phyloP scores from a whole-genome alignment of 2,113 vertebrate genomes.

The Albula glossodonta region DNA sequence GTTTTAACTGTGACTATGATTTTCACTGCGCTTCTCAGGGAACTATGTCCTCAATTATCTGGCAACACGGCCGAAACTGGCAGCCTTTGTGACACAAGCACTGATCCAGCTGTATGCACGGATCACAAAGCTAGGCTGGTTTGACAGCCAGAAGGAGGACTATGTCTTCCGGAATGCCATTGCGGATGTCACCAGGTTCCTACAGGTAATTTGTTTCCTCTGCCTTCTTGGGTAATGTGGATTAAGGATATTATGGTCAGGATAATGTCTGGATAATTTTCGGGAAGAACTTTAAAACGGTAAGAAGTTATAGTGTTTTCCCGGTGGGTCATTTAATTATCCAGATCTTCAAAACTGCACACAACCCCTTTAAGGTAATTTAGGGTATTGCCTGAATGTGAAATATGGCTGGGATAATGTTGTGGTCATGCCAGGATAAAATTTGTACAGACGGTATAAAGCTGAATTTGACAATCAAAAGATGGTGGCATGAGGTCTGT shows the following conservation, averaged over 20 bases:
- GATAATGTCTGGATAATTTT: not conserved
- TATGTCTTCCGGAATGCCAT: constrained; percentile 98
- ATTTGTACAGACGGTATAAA: no score
- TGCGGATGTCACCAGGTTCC: constrained; percentile 90
- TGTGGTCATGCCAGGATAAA: not conserved
- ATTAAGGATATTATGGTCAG: not conserved
- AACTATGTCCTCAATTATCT: constrained; percentile 98
- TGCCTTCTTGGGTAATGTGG: not conserved
- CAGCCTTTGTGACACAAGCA: constrained; percentile 94
- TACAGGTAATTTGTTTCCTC: constrained; percentile 85
- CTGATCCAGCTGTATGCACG: constrained; percentile 94
- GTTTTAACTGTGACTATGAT: no score
- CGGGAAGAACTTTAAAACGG: no score
- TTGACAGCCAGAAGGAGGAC: constrained; percentile 98
- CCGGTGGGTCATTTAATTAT: no score
- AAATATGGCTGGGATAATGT: not conserved
- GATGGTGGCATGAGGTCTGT: not conserved
- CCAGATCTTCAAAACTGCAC: no score
- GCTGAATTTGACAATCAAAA: not conserved
- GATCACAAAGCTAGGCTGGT: constrained; percentile 99
- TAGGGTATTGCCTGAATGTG: not conserved
- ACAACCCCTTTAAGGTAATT: no score
- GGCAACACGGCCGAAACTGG: constrained; percentile 92
- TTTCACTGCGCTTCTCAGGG: constrained; percentile 66
- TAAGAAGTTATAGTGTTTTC: no score